Evolutionary conservation across 2,797 vertebrate genomes (phyloP), one percentile per base, ranked within the genome.

Genomic region (Rhinatrema bivittatum): DNA sequence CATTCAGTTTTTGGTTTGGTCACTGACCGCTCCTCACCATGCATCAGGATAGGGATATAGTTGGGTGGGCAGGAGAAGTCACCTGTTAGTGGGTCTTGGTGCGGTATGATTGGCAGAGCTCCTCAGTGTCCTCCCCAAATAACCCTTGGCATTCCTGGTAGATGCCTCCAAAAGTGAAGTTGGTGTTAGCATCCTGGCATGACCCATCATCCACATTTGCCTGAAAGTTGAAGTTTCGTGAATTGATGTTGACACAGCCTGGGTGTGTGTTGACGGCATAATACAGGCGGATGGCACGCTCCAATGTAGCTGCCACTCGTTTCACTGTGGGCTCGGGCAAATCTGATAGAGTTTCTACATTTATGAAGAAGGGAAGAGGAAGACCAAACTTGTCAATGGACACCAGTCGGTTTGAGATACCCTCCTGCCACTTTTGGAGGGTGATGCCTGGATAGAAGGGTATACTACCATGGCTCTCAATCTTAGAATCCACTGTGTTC

Each of bases 391-490:
- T 66, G 39, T 84, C 71, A 3, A 87, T 78, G 18, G 75, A 74
- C 29, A 86, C 78, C 31, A 87, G 65, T 49, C 82, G 77, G 61
- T 85, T 82, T 32, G 25, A 36, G n/a, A 64, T 82, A 37, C 69
- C 76, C 39, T 86, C 75, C 48, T 87, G 86, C 84, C 80, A 84
- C 40, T 71, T 82, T 68, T 85, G 68, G 43, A 88, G 49, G 36
- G 72, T 81, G 53, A 84, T 84, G n/a, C 82, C 81, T 2, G 76
- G 78, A 43, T 79, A 83, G 56, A 82, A 86, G 29, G 80, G 67
- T 15, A 16, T 40, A 2, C 76, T 64, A 2, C 82, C 79, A 1
- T 81, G 64, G 46, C 80, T 81, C 43, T 77, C 58, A 1, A 44
- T 70, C 7, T 74, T 32, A 1, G 81, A 85, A 51, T 83, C 78